Percentiles rank a stretch among this genome's conserved stretches.
Evolutionary conservation across 2,888 invertebrate species (phyloP).

Genomic region (Phasia obesa): DNA sequence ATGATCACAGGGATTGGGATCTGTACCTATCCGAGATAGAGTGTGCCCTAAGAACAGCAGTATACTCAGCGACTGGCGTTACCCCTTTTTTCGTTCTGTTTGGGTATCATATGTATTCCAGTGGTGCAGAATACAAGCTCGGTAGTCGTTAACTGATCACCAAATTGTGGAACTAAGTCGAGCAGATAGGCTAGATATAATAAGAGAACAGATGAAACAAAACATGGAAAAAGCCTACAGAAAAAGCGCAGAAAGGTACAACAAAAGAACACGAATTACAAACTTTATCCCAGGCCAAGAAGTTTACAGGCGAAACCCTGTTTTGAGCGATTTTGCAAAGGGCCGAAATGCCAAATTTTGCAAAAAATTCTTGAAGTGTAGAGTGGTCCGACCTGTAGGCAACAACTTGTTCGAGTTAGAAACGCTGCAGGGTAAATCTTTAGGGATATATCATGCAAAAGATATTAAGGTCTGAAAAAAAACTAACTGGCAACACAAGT

Average conservation of each 20-base stretch:
- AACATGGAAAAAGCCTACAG: slow-evolving; percentile 31
- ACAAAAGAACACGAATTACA: slow-evolving; percentile 4
- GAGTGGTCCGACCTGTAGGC: no score
- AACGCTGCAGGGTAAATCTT: background rate
- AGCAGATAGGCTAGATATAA: background rate
- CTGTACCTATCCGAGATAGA: slow-evolving; percentile 52
- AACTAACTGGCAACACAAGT: no score
- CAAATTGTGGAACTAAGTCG: background rate
- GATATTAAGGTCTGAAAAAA: background rate
- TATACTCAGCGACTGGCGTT: background rate
- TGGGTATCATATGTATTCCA: slow-evolving; percentile 4
- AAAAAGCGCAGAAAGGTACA: slow-evolving; percentile 22
- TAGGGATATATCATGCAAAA: background rate
- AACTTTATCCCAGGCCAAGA: background rate
- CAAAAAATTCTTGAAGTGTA: background rate
- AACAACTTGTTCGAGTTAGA: background rate
- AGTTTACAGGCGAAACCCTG: background rate
- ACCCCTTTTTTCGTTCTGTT: background rate
- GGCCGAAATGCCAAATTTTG: slow-evolving; percentile 2
- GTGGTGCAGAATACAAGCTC: background rate
- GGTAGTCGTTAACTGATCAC: background rate
- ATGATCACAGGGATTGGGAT: slow-evolving; percentile 66
- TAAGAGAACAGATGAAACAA: background rate
- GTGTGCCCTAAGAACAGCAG: slow-evolving; percentile 43
- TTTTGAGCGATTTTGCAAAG: background rate